Conservation (phyloP, 1,140 invertebrate species). For the Reticulitermes speratus region DNA sequence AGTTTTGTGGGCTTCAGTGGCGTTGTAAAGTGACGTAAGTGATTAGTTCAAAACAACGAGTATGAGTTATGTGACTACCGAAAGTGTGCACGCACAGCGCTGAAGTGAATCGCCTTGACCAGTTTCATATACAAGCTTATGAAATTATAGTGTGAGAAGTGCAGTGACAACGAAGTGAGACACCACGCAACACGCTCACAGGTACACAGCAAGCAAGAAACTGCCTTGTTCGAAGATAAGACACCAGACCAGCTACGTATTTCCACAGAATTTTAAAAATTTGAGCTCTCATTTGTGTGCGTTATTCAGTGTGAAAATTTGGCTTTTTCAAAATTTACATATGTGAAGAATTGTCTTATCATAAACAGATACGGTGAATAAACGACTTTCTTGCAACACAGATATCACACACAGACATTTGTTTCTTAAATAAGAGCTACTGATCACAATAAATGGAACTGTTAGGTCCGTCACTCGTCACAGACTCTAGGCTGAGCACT, state of each 20-base stretch:
- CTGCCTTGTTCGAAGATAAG: no score
- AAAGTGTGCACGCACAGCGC: no score
- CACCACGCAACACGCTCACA: no score
- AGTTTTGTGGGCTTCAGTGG: background rate
- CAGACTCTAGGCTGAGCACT: background rate
- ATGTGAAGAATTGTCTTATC: background rate
- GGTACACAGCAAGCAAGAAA: no score
- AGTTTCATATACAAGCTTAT: no score
- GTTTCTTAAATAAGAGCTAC: background rate
- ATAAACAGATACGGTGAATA: background rate
- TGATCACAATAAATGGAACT: background rate
- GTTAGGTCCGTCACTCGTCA: background rate
- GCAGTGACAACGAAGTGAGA: background rate
- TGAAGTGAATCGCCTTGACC: no score
- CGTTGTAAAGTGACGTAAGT: background rate
- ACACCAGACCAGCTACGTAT: no score
- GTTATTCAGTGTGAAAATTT: no score
- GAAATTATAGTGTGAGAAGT: background rate
- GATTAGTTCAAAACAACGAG: background rate
- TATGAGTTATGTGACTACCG: background rate
- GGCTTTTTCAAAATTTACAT: no score
- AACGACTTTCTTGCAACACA: background rate
- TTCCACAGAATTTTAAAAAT: no score
- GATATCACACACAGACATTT: background rate
- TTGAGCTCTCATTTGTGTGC: no score